Evolutionary conservation across 2,888 invertebrate species (phyloP).

Genomic region (Melanostoma mellinum): DNA sequence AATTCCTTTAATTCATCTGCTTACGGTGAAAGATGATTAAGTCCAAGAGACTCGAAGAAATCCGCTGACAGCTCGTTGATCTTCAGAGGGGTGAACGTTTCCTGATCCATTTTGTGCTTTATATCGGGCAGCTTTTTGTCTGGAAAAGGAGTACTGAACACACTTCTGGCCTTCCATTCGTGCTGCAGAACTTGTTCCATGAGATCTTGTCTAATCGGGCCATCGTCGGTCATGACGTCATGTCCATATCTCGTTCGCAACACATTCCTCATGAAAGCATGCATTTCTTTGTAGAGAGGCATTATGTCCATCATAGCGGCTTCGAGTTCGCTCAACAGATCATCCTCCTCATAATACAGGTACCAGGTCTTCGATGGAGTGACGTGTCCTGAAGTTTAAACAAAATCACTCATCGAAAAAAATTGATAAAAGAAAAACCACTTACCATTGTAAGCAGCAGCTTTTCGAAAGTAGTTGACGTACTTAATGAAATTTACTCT

Average conservation of each 20-base stretch:
- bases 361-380: slow-evolving; percentile 81
- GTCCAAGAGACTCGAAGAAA: slow-evolving; percentile 79
- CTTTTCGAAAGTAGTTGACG: slow-evolving; percentile 86
- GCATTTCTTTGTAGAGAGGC: slow-evolving; percentile 91
- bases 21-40: slow-evolving; percentile 78
- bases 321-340: slow-evolving; percentile 88
- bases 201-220: slow-evolving; percentile 90
- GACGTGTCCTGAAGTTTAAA: slow-evolving; percentile 77
- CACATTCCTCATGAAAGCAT: slow-evolving; percentile 90
- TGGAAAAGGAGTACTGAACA: slow-evolving; percentile 87
- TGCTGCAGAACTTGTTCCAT: slow-evolving; percentile 83
- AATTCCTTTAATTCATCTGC: slow-evolving; percentile 39
- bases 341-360: slow-evolving; percentile 86
- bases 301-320: slow-evolving; percentile 88
- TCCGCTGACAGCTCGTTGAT: slow-evolving; percentile 78
- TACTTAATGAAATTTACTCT: slow-evolving; percentile 86
- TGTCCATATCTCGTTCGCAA: slow-evolving; percentile 88
- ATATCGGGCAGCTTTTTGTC: slow-evolving; percentile 88
- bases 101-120: slow-evolving; percentile 83
- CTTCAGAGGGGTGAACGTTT: slow-evolving; percentile 77
- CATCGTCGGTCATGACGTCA: slow-evolving; percentile 84
- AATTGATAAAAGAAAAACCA: slow-evolving; percentile 45
- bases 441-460: slow-evolving; percentile 87
- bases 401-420: not conserved
- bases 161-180: slow-evolving; percentile 78